Base-by-base conservation (phyloP, 2,797 vertebrate genomes). In the Eremophila alpestris region DNA sequence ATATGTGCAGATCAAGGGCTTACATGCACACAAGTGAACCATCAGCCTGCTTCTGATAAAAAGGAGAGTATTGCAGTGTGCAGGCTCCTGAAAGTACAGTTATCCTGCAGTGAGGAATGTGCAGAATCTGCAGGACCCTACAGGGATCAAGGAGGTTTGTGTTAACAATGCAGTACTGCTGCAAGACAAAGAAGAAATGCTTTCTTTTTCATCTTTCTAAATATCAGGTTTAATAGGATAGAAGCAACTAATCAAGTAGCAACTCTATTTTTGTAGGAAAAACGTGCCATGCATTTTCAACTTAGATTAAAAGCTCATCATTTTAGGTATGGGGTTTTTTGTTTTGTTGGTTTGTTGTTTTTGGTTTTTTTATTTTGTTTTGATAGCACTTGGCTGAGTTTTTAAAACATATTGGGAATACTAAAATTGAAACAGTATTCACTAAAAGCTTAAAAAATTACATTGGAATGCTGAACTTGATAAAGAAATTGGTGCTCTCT, bases 71-170 rank as follows among this genome's bases (percentile, higher is more conserved):
- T 16, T 86, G 84, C 76, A 82, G 48, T 1, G 7, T 29, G 64
- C 48, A 49, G 65, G 27, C 62, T 82, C 38, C 87, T 90, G 51
- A 58, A 55, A 78, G 51, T 43, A 38, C 43, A 48, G 79, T 76
- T 90, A 59, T 27, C 94, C 94, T 91, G 91, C 94, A 88, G 94
- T 4, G 94, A 96, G 89, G 91, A 89, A 96, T 96, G 63, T 93
- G 95, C 89, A 96, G 95, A 93, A 95, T 96, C 83, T 96, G 87
- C 91, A 96, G 85, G 87, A 79, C n/a, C 76, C 87, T 88, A 82
- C 55, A 69, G 76, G 83, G 94, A 96, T 94, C 89, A 82, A 96
- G 85, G 79, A 88, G 51, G 24, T 86, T 92, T 59, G 59, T 81
- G 52, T 90, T 92, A 86, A 85, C 78, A 85, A 5, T 27, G 59